Evolutionary conservation across 2,888 invertebrate species (phyloP).

Genomic region (Napeogenes sylphis): DNA sequence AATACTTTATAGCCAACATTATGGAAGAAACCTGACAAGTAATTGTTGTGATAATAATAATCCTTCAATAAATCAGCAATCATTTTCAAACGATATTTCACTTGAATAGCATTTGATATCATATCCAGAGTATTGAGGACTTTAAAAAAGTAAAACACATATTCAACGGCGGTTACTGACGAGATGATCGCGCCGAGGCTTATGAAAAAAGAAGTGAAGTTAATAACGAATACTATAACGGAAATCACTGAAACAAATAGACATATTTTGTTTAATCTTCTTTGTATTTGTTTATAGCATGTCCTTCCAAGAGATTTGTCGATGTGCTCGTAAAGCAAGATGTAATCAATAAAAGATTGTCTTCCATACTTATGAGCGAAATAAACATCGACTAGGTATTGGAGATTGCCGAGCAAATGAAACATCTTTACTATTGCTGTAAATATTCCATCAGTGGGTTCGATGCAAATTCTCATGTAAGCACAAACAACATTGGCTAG

Average conservation of each 20-base stretch:
- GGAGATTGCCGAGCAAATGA: conserved; percentile 4
- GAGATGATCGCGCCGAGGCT: conserved; percentile 13
- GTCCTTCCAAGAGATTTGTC: conserved; percentile 13
- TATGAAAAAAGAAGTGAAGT: conserved; percentile 18
- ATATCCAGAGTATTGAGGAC: conserved; percentile 25
- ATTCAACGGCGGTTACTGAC: conserved; percentile 18
- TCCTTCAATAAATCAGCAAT: conserved; percentile 27
- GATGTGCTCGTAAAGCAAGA: conserved; percentile 12
- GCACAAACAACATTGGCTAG: conserved; percentile 7
- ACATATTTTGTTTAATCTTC: conserved; percentile 9
- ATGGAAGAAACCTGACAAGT: conserved; percentile 15
- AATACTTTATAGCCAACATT: conserved; percentile 8
- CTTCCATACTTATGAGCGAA: conserved; percentile 12
- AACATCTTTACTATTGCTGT: conserved; percentile 5
- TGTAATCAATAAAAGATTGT: conserved; percentile 13
- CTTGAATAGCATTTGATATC: conserved; percentile 24
- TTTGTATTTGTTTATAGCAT: conserved; percentile 11
- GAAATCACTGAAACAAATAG: conserved; percentile 10
- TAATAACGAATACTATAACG: conserved; percentile 5
- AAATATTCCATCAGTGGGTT: background rate
- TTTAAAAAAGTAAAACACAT: conserved; percentile 21
- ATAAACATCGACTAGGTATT: conserved; percentile 12
- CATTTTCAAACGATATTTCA: conserved; percentile 27
- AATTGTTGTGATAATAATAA: conserved; percentile 13
- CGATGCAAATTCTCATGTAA: background rate